phyloP scores from a whole-genome alignment of 92 coral and sea anemone genomes.

The Porites rus region DNA sequence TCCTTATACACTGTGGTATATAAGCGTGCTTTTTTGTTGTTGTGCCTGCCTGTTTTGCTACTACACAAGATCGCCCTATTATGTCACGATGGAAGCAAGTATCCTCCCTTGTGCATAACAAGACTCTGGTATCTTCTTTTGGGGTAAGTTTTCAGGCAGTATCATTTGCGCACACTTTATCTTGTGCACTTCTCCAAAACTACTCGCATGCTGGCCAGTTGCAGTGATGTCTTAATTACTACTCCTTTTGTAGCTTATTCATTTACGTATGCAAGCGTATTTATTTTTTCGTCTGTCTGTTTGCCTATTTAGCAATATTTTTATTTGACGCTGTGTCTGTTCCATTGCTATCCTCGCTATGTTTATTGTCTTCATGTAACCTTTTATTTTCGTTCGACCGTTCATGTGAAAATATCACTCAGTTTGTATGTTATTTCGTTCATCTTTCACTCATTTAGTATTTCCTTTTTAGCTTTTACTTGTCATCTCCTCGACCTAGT shows the following conservation, averaged over 20 bases:
- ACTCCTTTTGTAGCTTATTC: too few relatives aligned
- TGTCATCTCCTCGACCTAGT: too few relatives aligned
- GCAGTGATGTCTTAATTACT: too few relatives aligned
- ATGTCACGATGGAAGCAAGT: conserved; percentile 76
- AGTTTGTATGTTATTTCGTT: not conserved
- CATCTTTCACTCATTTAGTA: too few relatives aligned
- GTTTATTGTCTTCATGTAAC: not conserved
- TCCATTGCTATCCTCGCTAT: not conserved
- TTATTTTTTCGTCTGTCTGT: too few relatives aligned
- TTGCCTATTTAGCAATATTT: too few relatives aligned
- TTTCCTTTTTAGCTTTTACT: too few relatives aligned
- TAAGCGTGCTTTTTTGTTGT: not conserved
- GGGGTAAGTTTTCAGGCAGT: conserved; percentile 53
- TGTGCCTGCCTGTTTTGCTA: not conserved
- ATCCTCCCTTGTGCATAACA: conserved; percentile 62
- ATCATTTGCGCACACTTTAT: not conserved
- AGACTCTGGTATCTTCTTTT: conserved; percentile 42
- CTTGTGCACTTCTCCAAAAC: too few relatives aligned
- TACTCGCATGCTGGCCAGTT: too few relatives aligned
- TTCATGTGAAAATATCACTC: too few relatives aligned
- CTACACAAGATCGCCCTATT: not conserved
- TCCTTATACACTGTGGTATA: not conserved
- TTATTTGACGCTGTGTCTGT: not conserved
- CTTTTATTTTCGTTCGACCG: not conserved
- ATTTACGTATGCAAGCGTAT: too few relatives aligned